Evolutionary conservation across 37 sponge, comb jelly and placozoan species (phyloP).

Genomic region (Spongilla lacustris): DNA sequence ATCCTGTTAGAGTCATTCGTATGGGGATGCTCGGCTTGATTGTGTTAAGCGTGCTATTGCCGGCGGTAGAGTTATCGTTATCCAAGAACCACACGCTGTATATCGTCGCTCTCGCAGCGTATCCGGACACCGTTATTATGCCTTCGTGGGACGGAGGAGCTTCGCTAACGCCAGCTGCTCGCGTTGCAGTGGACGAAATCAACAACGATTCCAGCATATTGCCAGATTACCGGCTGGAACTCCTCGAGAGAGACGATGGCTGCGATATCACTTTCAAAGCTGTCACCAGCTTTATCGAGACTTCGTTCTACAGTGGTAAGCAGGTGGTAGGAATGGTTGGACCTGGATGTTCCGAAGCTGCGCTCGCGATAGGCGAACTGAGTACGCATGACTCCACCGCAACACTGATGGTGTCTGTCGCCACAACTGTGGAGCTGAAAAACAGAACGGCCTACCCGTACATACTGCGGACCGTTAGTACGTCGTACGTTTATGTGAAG

Average conservation of each 20-base stretch:
- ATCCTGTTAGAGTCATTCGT: neutral
- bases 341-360: slow-evolving; percentile 26
- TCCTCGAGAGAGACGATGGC: neutral
- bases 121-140: neutral
- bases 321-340: slow-evolving; percentile 48
- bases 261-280: neutral
- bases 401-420: neutral
- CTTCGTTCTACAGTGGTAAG: neutral
- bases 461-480: neutral
- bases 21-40: neutral
- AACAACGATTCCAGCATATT: neutral
- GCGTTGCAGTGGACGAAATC: neutral
- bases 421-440: neutral
- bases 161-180: neutral
- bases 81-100: neutral
- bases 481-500: neutral
- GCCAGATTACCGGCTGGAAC: neutral
- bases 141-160: neutral
- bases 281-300: neutral
- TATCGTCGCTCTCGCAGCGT: neutral
- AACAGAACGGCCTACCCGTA: neutral
- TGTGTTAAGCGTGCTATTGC: neutral
- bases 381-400: neutral
- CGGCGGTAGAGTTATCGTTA: neutral
- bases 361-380: slow-evolving; percentile 10